phyloP scores from a whole-genome alignment of 2,113 vertebrate species.

The Centrocercus urophasianus region DNA sequence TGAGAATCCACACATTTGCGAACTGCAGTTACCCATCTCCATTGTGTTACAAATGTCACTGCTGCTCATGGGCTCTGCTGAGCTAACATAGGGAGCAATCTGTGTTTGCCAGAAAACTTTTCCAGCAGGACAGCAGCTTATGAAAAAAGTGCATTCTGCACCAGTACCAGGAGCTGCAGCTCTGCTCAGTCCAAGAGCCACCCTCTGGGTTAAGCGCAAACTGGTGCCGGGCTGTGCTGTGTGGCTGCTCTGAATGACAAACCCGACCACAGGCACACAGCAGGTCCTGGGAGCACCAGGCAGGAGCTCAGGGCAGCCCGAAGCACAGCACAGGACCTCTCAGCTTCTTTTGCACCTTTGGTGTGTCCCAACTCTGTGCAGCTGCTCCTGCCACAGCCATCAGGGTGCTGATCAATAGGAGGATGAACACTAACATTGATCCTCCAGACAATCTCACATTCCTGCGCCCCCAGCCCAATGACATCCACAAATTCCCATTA shows the following conservation, averaged over 20 bases:
- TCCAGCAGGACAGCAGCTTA: background rate
- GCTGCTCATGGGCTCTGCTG: background rate
- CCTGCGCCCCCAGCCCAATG: accelerated
- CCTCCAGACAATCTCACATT: background rate
- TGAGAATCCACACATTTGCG: background rate
- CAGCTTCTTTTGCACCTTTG: background rate
- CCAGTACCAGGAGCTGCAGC: background rate
- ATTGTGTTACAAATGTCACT: too few species aligned
- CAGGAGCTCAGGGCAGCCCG: background rate
- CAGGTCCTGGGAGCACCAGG: accelerated
- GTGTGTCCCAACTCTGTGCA: background rate
- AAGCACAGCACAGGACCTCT: accelerated
- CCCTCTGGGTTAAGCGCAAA: too few species aligned
- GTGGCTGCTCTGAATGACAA: background rate
- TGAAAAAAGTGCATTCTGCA: background rate
- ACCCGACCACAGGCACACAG: background rate
- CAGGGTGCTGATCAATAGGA: accelerated
- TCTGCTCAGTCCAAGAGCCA: background rate
- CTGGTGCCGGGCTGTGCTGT: too few species aligned
- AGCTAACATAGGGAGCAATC: background rate
- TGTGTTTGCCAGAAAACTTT: accelerated
- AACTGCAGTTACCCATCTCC: background rate
- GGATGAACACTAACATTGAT: background rate
- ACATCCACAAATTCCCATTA: background rate
- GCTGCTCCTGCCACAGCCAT: background rate